Base-by-base conservation (phyloP, 2,113 vertebrate species). In the Puma concolor region DNA sequence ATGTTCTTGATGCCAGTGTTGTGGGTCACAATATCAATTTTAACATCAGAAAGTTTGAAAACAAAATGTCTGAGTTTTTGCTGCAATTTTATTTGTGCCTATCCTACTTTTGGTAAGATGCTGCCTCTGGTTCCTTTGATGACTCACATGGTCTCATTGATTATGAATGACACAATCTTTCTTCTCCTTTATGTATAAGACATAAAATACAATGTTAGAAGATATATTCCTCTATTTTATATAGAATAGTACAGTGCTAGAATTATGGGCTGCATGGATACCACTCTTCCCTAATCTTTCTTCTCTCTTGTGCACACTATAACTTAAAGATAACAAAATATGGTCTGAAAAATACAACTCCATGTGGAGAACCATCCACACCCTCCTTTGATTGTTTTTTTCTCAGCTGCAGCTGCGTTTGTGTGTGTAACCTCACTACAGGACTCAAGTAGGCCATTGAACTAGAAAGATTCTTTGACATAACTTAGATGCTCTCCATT, bases 401-500 rank as follows among this genome's bases (percentile, higher is more conserved):
- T 60, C 79, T 93, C 76, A 87, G 72, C 36, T 72, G 57, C 87
- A 96, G 72, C 72, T 96, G 88, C 7, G 23, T 38, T 97, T 84
- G 19, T 90, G n/a, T 88, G 2, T 41, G 33, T 63, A 96, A 91
- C 38, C 76, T 97, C 69, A n/a, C 38, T 36, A 1, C 3, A 38
- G 38, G 80, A 38, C 52, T 91, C 48, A 83, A 36, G 79, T 71
- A 67, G 27, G 71, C 88, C 74, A 11, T 91, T 76, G 41, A 96
- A 90, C 25, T 48, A 97, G 76, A 33, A 97, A 94, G 85, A 67
- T 91, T 88, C 66, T 97, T 79, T 87, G n/a, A 88, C 41, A 50
- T 89, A 91, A 77, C 64, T 88, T 91, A 71, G 87, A 92, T 94
- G 21, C 60, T 48, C 76, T 86, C 81, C 60, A 91, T 69, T 90